These are phyloP conservation scores for Beroe forskalii DNA, from an alignment of 37 sponge, comb jelly and placozoan genomes.

Conservation along the genomic window DNA sequence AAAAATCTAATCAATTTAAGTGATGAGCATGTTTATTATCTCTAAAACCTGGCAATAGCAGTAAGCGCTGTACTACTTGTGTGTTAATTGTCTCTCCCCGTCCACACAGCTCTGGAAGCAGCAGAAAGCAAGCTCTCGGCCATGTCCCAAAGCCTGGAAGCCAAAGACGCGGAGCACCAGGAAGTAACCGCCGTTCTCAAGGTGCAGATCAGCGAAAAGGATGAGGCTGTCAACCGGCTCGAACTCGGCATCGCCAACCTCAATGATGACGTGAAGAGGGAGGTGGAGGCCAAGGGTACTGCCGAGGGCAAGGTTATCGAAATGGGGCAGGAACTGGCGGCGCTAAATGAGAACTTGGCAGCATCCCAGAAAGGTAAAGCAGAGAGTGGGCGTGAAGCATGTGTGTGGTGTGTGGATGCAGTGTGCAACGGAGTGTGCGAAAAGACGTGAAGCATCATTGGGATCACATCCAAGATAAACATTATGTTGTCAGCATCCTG, in stretches of 20 bases:
- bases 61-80: too few relatives aligned
- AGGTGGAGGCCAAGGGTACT: not conserved
- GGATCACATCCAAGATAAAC: too few relatives aligned
- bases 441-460: too few relatives aligned
- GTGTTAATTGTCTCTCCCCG: not conserved
- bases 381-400: not conserved
- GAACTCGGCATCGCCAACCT: not conserved
- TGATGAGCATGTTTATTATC: too few relatives aligned
- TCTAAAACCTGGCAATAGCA: too few relatives aligned
- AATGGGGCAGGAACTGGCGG: not conserved
- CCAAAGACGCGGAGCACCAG: not conserved
- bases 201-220: not conserved
- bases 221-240: not conserved
- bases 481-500: too few relatives aligned
- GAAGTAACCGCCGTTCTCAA: not conserved
- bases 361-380: not conserved
- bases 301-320: not conserved
- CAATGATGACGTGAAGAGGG: not conserved
- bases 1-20: too few relatives aligned
- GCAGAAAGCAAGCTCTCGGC: not conserved
- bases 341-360: not conserved
- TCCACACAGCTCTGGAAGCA: not conserved
- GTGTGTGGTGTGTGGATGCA: not conserved
- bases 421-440: too few relatives aligned
- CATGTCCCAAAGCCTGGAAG: conserved; percentile 8